Percentiles rank a stretch among this genome's conserved stretches.
phyloP scores from a whole-genome alignment of 2,113 vertebrate genomes.

The Elephas maximus region DNA sequence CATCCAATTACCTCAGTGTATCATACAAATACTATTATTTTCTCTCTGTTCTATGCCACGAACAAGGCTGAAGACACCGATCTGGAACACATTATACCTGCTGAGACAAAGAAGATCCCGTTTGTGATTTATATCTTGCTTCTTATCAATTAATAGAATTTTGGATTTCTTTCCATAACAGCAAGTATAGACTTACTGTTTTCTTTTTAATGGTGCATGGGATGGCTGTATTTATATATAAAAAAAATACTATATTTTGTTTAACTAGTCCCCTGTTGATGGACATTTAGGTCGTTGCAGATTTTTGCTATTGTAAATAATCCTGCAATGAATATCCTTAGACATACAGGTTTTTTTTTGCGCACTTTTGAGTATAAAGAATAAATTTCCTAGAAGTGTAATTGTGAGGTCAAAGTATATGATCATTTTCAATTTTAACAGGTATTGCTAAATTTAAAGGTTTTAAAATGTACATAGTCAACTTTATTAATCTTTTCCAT shows the following conservation, averaged over 20 bases:
- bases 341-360: background rate
- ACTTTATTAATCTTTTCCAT: constrained; percentile 52
- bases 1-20: background rate
- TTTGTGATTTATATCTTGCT: constrained; percentile 22
- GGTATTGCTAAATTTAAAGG: constrained; percentile 60
- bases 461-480: constrained; percentile 42
- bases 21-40: background rate
- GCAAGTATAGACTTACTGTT: background rate
- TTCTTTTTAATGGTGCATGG: background rate
- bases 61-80: background rate
- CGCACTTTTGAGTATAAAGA: background rate
- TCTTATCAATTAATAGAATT: background rate
- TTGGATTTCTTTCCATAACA: background rate
- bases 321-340: constrained; percentile 20
- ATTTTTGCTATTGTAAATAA: constrained; percentile 47
- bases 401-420: constrained; percentile 25
- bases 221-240: too few species aligned
- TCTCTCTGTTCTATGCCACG: background rate
- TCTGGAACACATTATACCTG: background rate
- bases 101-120: background rate
- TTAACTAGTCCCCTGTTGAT: background rate
- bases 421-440: constrained; percentile 60
- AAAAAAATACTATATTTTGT: background rate
- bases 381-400: constrained; percentile 61
- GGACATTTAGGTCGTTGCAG: background rate